Evolutionary conservation across 2,113 vertebrate genomes (phyloP), one percentile per base, ranked within the genome.

Genomic region (Epinephelus moara): DNA sequence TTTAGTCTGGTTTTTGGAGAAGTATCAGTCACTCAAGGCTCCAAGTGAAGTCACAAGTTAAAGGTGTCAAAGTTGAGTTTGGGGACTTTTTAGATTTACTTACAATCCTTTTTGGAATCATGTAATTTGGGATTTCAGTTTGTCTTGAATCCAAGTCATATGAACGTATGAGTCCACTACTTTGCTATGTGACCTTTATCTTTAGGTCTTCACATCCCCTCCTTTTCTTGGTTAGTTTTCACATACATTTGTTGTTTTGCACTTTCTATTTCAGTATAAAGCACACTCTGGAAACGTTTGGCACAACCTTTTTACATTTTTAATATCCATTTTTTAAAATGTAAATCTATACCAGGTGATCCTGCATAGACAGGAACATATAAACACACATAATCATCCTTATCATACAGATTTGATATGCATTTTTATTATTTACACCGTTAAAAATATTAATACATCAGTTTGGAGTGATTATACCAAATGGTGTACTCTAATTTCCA

Each of bases 1-100:
- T 63, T 49, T 42, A 53, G 69, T 75, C 62, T 63, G 47, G 33
- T 18, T 10, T 66, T 60, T 72, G 6, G 42, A 9, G 42, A 23
- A 78, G 62, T 1, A 72, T 42, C 1, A 68, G 17, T 42, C 37
- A 67, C 74, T 75, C 19, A 23, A 72, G 63, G 40, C 13, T 64
- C 59, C 17, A 75, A 25, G 14, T 49, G 21, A 64, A 25, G 33
- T 57, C 40, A 56, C 10, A 21, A 45, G 45, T 64, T 27, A 59
- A 52, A 52, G 17, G 17, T 57, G 62, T 61, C 47, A 67, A 25
- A 71, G 30, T 63, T 0, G 0, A 67, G 17, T 10, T 49, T 15
- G 33, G 40, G 49, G 30, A 10, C 9, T 25, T 56, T 64, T 55
- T 30, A n/a, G 59, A 30, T 13, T 27, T 53, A 49, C 23, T 30